phyloP scores from a whole-genome alignment of 2,797 vertebrate species.

The Microctenopoma stevenorrisi region DNA sequence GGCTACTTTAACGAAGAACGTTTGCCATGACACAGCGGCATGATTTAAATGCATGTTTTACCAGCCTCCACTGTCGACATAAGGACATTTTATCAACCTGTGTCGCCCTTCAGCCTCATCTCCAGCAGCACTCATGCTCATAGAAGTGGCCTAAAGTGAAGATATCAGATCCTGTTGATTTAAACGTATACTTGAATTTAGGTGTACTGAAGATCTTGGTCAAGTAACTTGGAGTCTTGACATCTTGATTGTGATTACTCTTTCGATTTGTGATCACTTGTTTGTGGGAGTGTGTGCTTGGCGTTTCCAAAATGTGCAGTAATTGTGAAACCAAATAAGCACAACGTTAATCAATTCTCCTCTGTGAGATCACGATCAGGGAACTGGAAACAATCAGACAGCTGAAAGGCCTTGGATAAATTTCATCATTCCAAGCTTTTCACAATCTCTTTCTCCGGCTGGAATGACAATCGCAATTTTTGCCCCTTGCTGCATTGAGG shows the following conservation, averaged over 20 bases:
- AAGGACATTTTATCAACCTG: conserved; percentile 29
- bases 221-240: conserved; percentile 27
- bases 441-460: conserved; percentile 61
- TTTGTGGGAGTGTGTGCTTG: conserved; percentile 52
- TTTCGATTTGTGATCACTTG: conserved; percentile 41
- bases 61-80: conserved; percentile 51
- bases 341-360: conserved; percentile 67
- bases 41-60: conserved; percentile 38
- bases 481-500: conserved; percentile 59
- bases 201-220: conserved; percentile 45
- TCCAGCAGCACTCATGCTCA: conserved; percentile 39
- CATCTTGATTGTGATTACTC: conserved; percentile 18
- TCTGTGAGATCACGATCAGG: conserved; percentile 69
- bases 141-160: conserved; percentile 46
- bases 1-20: conserved; percentile 47
- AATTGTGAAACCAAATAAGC: conserved; percentile 72
- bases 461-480: conserved; percentile 75
- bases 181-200: conserved; percentile 67
- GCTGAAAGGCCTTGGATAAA: conserved; percentile 53
- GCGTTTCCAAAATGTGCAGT: conserved; percentile 59
- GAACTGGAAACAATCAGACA: conserved; percentile 75
- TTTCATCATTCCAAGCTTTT: conserved; percentile 35
- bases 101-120: conserved; percentile 43
- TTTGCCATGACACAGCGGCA: conserved; percentile 39
- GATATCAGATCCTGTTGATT: conserved; percentile 45